Percentiles rank a stretch among this genome's conserved stretches.
Conservation (phyloP, 2,113 vertebrate species). For the Melanotaenia duboulayi region DNA sequence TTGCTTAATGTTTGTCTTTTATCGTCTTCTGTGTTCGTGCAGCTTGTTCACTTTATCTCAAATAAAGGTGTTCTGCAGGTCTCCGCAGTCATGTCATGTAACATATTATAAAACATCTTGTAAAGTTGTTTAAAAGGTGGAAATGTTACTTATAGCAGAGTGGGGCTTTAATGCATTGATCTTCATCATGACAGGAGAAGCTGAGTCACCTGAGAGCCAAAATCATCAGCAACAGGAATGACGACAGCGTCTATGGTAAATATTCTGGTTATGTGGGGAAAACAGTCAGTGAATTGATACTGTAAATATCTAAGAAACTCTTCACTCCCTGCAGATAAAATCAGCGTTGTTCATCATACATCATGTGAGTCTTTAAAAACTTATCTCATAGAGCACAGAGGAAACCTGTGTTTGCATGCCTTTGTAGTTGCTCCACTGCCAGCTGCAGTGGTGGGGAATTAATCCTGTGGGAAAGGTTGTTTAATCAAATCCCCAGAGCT, state of each 20-base stretch:
- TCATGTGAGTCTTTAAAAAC: conserved; percentile 74
- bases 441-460: conserved; percentile 41
- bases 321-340: conserved; percentile 76
- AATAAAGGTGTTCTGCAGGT: too few species aligned
- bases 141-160: too few species aligned
- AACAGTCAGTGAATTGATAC: conserved; percentile 3
- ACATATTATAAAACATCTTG: too few species aligned
- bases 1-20: too few species aligned
- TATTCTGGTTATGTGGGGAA: conserved; percentile 18
- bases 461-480: conserved; percentile 56
- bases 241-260: conserved; percentile 77
- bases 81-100: too few species aligned
- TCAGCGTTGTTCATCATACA: conserved; percentile 79
- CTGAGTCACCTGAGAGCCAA: conserved; percentile 63
- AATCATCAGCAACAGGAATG: conserved; percentile 56
- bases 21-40: too few species aligned
- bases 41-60: too few species aligned
- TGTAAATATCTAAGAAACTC: conserved; percentile 33
- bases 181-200: conserved; percentile 69
- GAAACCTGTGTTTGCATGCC: conserved; percentile 45
- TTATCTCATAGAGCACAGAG: conserved; percentile 18
- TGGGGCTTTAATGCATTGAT: conserved; percentile 1
- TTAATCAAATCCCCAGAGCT: conserved; percentile 52
- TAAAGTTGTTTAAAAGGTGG: too few species aligned
- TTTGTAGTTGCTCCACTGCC: conserved; percentile 48